These are phyloP conservation scores for Crossaster papposus DNA, from an alignment of 53 echinoderm and acorn worm species.

Conservation along the genomic window DNA sequence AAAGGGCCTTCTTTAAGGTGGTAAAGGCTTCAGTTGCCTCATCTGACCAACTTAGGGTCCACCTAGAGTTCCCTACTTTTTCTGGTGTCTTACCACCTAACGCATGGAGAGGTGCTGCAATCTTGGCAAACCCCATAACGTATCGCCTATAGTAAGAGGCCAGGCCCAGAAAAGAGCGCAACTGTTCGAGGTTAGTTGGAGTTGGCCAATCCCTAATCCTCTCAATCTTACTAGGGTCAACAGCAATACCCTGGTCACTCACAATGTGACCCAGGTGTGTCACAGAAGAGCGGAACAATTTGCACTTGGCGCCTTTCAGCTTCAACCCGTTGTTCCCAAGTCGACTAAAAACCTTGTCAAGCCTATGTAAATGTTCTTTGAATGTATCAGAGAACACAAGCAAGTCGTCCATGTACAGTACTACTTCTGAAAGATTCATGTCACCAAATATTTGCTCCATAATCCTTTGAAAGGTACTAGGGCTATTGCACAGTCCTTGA, in stretches of 20 bases:
- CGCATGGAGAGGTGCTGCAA: constrained; percentile 52
- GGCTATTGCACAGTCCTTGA: too few species aligned
- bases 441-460: neutral
- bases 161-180: constrained; percentile 50
- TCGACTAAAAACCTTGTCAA: constrained; percentile 2
- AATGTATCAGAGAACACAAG: neutral
- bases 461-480: too few species aligned
- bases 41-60: constrained; percentile 20
- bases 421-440: neutral
- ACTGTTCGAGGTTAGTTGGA: constrained; percentile 23
- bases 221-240: constrained; percentile 41
- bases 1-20: constrained; percentile 21
- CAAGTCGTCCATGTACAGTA: neutral
- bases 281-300: neutral
- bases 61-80: constrained; percentile 10
- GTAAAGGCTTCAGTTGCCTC: constrained; percentile 41
- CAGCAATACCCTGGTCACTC: constrained; percentile 25
- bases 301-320: constrained; percentile 10
- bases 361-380: neutral
- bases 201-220: constrained; percentile 34
- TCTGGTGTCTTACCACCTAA: constrained; percentile 15
- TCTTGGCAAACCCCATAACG: constrained; percentile 34
- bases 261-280: constrained; percentile 26
- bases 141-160: constrained; percentile 55
- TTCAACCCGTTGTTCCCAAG: neutral